Base-by-base conservation (phyloP, 1,140 invertebrate species). In the Diuraphis noxia region DNA sequence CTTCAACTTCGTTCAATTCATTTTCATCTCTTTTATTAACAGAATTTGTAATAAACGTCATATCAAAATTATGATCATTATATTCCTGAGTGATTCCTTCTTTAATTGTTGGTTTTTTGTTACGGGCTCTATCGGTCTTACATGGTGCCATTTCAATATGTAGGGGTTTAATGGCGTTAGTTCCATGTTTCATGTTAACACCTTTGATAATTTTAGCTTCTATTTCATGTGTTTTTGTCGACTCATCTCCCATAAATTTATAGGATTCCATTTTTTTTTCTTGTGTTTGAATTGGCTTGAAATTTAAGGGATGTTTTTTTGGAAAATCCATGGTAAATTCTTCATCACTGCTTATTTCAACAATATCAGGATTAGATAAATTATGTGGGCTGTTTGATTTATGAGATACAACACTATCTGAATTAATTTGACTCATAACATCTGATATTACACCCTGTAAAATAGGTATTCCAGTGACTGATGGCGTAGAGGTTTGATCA, bases 351-450 rank as follows among this genome's bases (percentile, higher is more conserved):
- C 89, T 91, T 52, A 91, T 82, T 82, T 91, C 89, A 79, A 91
- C 63, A 82, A 91, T 19, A 9, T 81, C 89, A 82, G 30, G 17
- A 30, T 5, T 17, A 25, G 25, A 17, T 8, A 6, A 1, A 23
- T 25, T 72, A 46, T 19, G 5, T 49, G 5, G 1, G 6, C 30
- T 23, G 2, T 30, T 13, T 49, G 13, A 23, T 25, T 82, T 40
- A 49, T 40, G 7, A 23, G 89, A 10, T 52, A 41, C 34, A 49
- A 30, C 77, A 82, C 77, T 6, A 81, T 91, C 72, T 30, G 36
- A 91, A 81, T 40, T 46, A 36, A 91, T 91, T 91, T 52, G 81
- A 91, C 46, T 91, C 89, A 91, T 91, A 36, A 91, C 89, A 82
- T 82, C 89, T 19, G 77, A 91, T 49, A 91, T 49, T 19, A 91